Conservation (phyloP, 1,140 invertebrate genomes). For the Anoplolepis gracilipes region DNA sequence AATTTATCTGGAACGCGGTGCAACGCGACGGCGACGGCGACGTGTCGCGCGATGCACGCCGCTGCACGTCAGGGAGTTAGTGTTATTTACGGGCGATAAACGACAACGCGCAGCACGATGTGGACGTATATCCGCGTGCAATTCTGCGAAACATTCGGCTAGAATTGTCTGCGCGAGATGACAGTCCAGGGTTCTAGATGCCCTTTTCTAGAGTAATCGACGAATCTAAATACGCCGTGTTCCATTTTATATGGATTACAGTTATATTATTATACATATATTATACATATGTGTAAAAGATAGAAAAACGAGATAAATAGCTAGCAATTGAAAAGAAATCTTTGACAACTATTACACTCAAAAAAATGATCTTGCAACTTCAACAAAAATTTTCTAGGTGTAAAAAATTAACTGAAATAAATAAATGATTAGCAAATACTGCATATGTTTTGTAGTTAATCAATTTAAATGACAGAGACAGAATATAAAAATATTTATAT, state of each 20-base stretch:
- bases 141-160: constrained; percentile 26
- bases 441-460: too few species aligned
- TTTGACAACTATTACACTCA: neutral
- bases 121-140: neutral
- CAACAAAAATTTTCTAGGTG: too few species aligned
- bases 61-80: neutral
- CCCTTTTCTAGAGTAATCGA: constrained; percentile 20
- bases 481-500: too few species aligned
- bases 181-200: neutral
- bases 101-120: constrained; percentile 1
- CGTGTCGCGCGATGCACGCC: neutral
- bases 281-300: neutral
- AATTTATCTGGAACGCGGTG: constrained; percentile 32
- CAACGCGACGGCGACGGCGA: too few species aligned
- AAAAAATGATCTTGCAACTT: too few species aligned
- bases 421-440: too few species aligned
- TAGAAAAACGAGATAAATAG: neutral
- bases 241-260: neutral
- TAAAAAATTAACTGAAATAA: too few species aligned
- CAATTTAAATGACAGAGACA: too few species aligned
- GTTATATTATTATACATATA: too few species aligned
- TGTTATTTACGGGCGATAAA: constrained; percentile 38
- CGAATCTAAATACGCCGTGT: neutral
- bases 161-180: neutral
- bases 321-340: neutral